phyloP scores from a whole-genome alignment of 1,140 invertebrate species.

The Xylocopa sonorina region DNA sequence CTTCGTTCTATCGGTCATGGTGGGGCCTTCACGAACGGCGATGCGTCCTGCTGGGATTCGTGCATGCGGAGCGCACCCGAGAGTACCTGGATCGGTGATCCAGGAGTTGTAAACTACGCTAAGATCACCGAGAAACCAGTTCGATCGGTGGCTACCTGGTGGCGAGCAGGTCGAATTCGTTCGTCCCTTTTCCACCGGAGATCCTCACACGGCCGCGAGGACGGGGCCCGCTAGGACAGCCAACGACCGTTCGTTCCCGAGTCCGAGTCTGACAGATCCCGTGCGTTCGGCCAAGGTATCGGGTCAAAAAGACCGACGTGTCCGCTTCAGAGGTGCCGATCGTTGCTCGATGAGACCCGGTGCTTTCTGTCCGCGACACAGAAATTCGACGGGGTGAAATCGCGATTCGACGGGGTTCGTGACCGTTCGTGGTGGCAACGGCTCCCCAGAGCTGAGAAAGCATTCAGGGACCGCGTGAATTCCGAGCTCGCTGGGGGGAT shows the following conservation, averaged over 20 bases:
- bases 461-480: neutral
- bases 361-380: neutral
- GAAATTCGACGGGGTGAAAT: conserved; percentile 15
- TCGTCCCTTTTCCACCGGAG: neutral
- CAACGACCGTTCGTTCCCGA: neutral
- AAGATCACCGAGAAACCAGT: conserved; percentile 57
- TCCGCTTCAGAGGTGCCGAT: neutral
- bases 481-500: conserved; percentile 18
- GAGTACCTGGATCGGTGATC: conserved; percentile 64
- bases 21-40: conserved; percentile 52
- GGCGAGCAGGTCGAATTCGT: conserved; percentile 49
- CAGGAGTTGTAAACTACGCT: conserved; percentile 60
- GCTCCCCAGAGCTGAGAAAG: neutral
- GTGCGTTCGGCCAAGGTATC: neutral
- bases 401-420: neutral
- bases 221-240: neutral
- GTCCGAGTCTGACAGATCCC: neutral
- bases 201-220: neutral
- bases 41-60: conserved; percentile 54
- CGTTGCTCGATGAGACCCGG: conserved; percentile 37
- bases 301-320: conserved; percentile 4
- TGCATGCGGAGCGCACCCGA: conserved; percentile 60
- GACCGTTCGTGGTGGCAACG: neutral
- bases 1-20: conserved; percentile 61
- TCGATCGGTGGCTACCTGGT: conserved; percentile 55